Conservation (phyloP, 2,113 vertebrate species). For the Saccopteryx bilineata region DNA sequence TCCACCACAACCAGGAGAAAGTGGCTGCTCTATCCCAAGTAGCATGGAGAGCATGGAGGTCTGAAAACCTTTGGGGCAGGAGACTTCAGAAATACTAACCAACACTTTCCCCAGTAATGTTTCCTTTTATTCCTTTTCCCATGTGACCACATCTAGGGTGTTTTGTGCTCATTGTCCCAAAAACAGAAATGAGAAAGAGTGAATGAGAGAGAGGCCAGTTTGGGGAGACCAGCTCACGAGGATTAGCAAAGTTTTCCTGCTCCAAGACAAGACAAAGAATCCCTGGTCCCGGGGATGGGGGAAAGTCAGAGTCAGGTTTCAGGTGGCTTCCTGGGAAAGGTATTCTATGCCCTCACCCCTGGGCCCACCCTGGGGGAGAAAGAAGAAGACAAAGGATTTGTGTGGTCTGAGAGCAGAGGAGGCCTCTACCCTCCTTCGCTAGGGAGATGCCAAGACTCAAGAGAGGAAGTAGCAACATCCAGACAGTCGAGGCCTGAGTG, state of each 20-base stretch:
- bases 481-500: accelerated
- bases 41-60: neutral
- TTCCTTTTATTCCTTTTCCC: neutral
- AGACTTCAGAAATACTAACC: neutral
- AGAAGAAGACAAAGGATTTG: neutral
- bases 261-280: neutral
- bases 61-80: neutral
- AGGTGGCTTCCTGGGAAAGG: neutral
- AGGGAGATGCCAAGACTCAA: neutral
- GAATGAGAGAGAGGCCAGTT: neutral
- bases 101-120: neutral
- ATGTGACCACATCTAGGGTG: neutral
- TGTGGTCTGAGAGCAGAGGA: neutral
- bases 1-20: neutral
- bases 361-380: neutral
- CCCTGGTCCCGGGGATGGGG: neutral
- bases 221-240: neutral
- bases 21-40: neutral
- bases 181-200: neutral
- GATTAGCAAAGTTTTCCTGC: neutral
- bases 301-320: neutral
- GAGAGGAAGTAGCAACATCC: neutral
- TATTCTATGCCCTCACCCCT: neutral
- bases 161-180: neutral
- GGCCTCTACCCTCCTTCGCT: neutral